Evolutionary conservation across 2,888 invertebrate genomes (phyloP), one percentile per base, ranked within the genome.

Genomic region (Torymus aiolomorphi): DNA sequence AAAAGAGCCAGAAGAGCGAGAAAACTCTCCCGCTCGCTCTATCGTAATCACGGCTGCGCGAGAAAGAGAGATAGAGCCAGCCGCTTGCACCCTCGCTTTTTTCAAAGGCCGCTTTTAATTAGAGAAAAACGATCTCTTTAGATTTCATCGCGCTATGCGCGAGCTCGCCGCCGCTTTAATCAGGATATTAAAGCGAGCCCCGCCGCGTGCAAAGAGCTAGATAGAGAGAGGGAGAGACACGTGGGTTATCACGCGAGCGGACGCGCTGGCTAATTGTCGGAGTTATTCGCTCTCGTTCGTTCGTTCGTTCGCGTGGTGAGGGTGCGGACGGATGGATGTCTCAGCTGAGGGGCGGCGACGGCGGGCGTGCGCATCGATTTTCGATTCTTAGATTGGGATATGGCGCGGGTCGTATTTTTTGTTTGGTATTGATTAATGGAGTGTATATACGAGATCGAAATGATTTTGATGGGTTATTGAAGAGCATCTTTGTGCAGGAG

Each of bases 241-340:
- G 31, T 31, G 31, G 31, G 49, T 65, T 42, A 57, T 61, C 71
- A 61, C 59, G 61, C 70, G 57, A 56, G 24, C 56, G 56, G 13
- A 20, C 65, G 65, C 65, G 20, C 18, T 31, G 31, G 75, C 82
- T 85, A 87, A 87, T 87, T 86, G 86, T 87, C 83, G 83, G 83
- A 88, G 86, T 87, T 86, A 87, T 84, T 83, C 82, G 82, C 78
- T 78, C 80, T 87, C 87, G 87, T 84, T 83, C 82, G 82, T 76
- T 78, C 80, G 81, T 81, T 65, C 81, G 83, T 86, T 85, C 24
- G 24, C 2, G 83, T 71, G 82, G 84, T 24, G 83, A 83, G 24
- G 76, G 75, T 31, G 8, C 80, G 85, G 88, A 88, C 88, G 88
- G 87, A 88, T 88, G 87, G 87, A 88, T 88, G 88, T 86, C 87